Evolutionary conservation across 2,888 invertebrate genomes (phyloP), one percentile per base, ranked within the genome.

Genomic region (Apotomis betuletana): DNA sequence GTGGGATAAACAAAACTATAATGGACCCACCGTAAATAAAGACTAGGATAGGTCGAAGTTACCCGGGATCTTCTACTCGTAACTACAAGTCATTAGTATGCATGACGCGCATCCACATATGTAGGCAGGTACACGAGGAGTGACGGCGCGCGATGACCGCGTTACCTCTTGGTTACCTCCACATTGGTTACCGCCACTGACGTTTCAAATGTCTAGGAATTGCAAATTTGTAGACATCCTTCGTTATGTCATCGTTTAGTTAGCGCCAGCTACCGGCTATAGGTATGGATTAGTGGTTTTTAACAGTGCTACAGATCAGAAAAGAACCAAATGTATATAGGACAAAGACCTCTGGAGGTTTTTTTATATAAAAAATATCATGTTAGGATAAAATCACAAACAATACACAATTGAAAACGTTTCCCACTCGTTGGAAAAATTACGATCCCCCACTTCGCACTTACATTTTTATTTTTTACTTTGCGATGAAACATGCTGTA

Each of bases 161-260:
- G 78, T 87, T 83, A 82, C 79, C 80, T 79, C 87, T 86, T 80
- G 75, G 78, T 87, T 83, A 82, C 79, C 80, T 79, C 79, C 75
- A 44, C 65, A n/a, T 27, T 64, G n/a, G n/a, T n/a, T n/a, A 9
- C 51, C 36, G 27, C 52, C 57, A 51, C n/a, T 55, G 58, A 65
- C 55, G 15, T 38, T 52, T 55, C 5, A 68, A 81, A 80, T 27
- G 27, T 27, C 27, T 27, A 2, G 27, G 27, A 27, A 27, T 27
- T 27, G 27, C 27, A 27, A 27, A 27, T 27, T 27, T 27, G 27
- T 2, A 27, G 27, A 27, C 27, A 27, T 27, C 27, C 27, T 27
- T 27, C 1, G 27, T 27, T 27, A 27, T 27, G 27, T 27, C 27
- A 27, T 27, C 27, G 27, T 27, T 27, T 27, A 27, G 27, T 27